A percentile compares a stretch with the other conserved stretches of the same genome.
These are phyloP conservation scores for Melopsittacus undulatus DNA, from an alignment of 2,797 vertebrate genomes.

Conservation along the genomic window DNA sequence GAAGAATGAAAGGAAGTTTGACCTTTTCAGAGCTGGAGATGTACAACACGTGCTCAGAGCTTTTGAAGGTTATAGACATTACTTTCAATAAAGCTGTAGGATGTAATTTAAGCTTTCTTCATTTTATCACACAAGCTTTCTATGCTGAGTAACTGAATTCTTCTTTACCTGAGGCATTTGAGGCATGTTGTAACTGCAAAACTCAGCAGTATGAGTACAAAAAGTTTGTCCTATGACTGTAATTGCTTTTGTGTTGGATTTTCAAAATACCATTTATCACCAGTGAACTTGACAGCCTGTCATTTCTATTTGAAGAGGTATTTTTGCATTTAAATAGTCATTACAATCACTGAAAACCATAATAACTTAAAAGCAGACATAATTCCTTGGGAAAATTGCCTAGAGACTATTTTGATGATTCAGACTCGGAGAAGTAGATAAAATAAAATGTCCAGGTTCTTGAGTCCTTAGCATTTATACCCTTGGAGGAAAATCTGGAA, in stretches of 20 bases:
- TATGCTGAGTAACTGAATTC: not conserved
- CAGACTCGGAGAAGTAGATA: not conserved
- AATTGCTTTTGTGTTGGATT: not conserved
- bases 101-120: not conserved
- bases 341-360: not conserved
- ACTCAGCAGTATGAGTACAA: not conserved
- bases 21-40: conserved; percentile 14
- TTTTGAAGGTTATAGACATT: conserved; percentile 16
- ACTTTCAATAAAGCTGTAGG: conserved; percentile 19
- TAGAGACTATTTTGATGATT: not conserved
- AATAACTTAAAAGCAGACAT: not conserved
- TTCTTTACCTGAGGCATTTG: not conserved
- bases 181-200: not conserved
- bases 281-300: not conserved
- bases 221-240: not conserved
- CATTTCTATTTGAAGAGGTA: not conserved
- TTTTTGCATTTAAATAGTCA: conserved; percentile 8
- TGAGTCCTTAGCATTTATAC: not conserved
- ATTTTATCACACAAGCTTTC: not conserved
- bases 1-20: conserved; percentile 8
- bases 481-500: not conserved
- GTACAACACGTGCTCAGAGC: not conserved
- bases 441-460: not conserved
- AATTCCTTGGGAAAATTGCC: not conserved
- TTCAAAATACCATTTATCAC: not conserved